Conservation (phyloP, 2,888 invertebrate genomes). For the Latrodectus elegans region DNA sequence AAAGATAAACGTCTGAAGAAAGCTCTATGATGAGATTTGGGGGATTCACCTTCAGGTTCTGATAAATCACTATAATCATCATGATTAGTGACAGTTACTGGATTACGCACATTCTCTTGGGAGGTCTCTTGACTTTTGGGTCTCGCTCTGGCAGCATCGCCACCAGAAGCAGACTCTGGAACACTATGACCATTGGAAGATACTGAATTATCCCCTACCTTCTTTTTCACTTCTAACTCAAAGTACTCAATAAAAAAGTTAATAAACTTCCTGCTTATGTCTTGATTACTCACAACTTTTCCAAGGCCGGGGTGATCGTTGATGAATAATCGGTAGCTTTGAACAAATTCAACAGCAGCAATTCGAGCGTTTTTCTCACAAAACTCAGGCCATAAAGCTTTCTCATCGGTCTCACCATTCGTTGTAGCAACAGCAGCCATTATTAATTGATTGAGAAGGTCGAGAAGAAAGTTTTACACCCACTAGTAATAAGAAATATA, state of each 20-base stretch:
- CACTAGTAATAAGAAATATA: not conserved
- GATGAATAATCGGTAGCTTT: constrained; percentile 68
- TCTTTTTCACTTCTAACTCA: constrained; percentile 66
- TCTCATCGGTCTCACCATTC: constrained; percentile 60
- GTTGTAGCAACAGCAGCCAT: constrained; percentile 62
- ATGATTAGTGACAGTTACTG: constrained; percentile 50
- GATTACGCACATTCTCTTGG: constrained; percentile 64
- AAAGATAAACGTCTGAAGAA: constrained; percentile 86
- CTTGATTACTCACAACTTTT: constrained; percentile 61
- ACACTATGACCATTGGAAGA: constrained; percentile 54
- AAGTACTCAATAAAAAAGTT: constrained; percentile 67
- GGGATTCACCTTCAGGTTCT: constrained; percentile 82
- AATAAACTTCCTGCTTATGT: constrained; percentile 61
- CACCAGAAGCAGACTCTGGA: constrained; percentile 34
- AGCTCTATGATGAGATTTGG: constrained; percentile 87
- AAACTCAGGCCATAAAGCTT: constrained; percentile 65
- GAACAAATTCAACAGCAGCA: constrained; percentile 68
- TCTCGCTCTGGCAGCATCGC: constrained; percentile 37
- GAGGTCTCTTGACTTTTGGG: constrained; percentile 67
- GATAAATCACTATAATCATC: constrained; percentile 80
- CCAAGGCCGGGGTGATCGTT: constrained; percentile 64
- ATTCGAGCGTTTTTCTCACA: constrained; percentile 69
- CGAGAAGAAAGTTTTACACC: constrained; percentile 2
- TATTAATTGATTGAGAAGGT: not conserved
- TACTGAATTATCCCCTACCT: constrained; percentile 47